Evolutionary conservation across 1,140 invertebrate genomes (phyloP), one percentile per base, ranked within the genome.

Genomic region (Notospermus geniculatus): DNA sequence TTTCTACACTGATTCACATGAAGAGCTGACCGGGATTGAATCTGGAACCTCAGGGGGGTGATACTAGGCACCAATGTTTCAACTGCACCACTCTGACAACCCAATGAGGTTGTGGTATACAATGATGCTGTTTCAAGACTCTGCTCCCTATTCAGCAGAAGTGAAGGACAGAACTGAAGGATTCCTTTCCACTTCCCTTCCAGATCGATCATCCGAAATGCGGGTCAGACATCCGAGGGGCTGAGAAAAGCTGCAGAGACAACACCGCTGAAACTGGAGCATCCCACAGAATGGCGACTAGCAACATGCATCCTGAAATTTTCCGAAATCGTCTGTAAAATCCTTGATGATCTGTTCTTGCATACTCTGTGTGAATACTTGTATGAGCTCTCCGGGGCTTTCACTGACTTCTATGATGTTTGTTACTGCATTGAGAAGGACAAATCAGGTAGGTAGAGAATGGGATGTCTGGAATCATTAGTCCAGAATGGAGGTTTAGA

Each of bases 401-500:
- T 98, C 72, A 89, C 90, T 0, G 97, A 99, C 77, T 99, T 99
- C 79, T 99, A 99, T 81, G 95, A 98, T 73, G 88, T 85, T 68
- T 99, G 97, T 78, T 99, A 99, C 77, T 98, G 97, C 73, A 88
- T 99, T 54, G 92, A 97, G 77, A 98, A 97, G 65, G 80, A 82
- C 56, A 74, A 70, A 58, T 57, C 65, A 19, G 72, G 73, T 65
- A 72, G 75, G 73, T 39, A 59, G 50, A 22, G 15, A n/a, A n/a
- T n/a, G n/a, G n/a, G n/a, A n/a, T n/a, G n/a, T n/a, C n/a, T n/a
- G n/a, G n/a, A n/a, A n/a, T n/a, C n/a, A n/a, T n/a, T n/a, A n/a
- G n/a, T n/a, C n/a, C n/a, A n/a, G n/a, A n/a, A n/a, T n/a, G n/a
- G n/a, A n/a, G n/a, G n/a, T n/a, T n/a, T n/a, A n/a, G n/a, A n/a